phyloP scores from a whole-genome alignment of 2,797 vertebrate species.

The Tolypeutes matacus region DNA sequence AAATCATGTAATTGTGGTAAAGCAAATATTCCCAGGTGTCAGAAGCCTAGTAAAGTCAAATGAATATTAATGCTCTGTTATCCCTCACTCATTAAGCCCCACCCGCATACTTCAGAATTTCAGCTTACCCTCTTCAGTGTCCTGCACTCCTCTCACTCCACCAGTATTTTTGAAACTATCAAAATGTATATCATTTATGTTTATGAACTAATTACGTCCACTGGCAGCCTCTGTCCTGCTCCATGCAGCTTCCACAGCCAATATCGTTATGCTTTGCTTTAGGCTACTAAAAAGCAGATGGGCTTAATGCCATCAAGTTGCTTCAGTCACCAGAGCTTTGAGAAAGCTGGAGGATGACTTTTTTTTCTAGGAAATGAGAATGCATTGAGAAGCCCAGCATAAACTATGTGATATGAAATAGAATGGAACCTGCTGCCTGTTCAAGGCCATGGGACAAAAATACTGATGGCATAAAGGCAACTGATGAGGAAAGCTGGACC shows the following conservation, averaged over 20 bases:
- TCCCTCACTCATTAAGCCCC: not conserved
- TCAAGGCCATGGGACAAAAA: not conserved
- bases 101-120: not conserved
- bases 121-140: not conserved
- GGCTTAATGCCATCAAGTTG: not conserved
- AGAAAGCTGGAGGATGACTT: not conserved
- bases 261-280: not conserved
- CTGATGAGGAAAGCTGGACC: not conserved
- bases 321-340: not conserved
- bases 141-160: not conserved
- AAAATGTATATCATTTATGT: not conserved
- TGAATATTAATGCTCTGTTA: not conserved
- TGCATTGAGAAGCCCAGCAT: not conserved
- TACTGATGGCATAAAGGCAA: not conserved
- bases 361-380: conserved; percentile 12
- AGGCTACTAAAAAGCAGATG: not conserved
- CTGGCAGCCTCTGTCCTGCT: not conserved
- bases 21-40: not conserved
- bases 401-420: not conserved
- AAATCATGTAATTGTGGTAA: not conserved
- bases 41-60: not conserved
- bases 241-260: not conserved
- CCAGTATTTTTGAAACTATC: not conserved
- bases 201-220: not conserved
- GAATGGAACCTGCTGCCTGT: not conserved